Percentiles rank a stretch among this genome's conserved stretches.
phyloP scores from a whole-genome alignment of 2,888 invertebrate species.

The Notodonta ziczac region DNA sequence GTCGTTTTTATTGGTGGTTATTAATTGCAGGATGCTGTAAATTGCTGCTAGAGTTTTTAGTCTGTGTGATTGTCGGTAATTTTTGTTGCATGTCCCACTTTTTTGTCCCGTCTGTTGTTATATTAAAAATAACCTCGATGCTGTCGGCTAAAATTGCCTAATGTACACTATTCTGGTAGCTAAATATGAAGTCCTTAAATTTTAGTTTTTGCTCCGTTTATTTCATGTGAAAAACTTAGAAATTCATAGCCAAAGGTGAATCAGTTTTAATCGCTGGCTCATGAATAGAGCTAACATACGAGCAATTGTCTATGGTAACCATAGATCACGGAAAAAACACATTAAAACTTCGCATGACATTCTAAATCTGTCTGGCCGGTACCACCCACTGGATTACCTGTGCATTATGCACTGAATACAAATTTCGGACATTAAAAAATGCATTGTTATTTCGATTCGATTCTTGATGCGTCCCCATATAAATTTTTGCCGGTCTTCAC shows the following conservation, averaged over 20 bases:
- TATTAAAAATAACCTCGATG: background rate
- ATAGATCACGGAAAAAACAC: constrained; percentile 43
- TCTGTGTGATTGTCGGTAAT: background rate
- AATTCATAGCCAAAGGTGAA: background rate
- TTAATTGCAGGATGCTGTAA: constrained; percentile 7
- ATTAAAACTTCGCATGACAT: constrained; percentile 65
- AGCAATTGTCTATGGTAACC: constrained; percentile 27
- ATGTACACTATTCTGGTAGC: no score
- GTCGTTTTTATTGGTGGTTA: constrained; percentile 3
- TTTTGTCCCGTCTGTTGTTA: background rate
- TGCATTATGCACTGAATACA: constrained; percentile 73
- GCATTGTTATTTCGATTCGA: constrained; percentile 70
- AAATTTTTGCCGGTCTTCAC: constrained; percentile 56
- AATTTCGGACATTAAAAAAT: constrained; percentile 64
- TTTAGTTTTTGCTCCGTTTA: no score
- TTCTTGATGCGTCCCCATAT: constrained; percentile 64
- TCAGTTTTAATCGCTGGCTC: constrained; percentile 17
- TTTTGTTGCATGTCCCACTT: background rate
- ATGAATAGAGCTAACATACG: constrained; percentile 22
- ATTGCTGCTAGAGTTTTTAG: constrained; percentile 4
- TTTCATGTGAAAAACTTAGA: background rate
- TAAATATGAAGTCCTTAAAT: no score
- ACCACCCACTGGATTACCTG: constrained; percentile 76
- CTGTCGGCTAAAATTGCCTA: background rate
- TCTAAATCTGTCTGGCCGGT: constrained; percentile 60